Conservation (phyloP, 2,797 vertebrate species). For the Acanthis flammea region DNA sequence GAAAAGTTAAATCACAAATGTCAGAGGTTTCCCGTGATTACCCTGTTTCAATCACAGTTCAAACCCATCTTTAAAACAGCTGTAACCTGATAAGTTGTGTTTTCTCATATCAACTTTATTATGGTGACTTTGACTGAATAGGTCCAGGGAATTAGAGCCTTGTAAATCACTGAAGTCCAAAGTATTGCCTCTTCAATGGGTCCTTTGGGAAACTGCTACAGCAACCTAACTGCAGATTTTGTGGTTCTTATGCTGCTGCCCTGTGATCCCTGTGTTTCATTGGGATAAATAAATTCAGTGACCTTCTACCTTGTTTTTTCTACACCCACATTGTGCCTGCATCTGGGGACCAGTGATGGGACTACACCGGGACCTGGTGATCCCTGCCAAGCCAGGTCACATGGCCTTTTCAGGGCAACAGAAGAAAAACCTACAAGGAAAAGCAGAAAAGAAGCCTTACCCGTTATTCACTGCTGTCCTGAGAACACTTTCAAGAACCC, state of each 20-base stretch:
- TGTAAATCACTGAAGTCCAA: neutral
- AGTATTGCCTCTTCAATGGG: neutral
- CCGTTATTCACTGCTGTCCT: neutral
- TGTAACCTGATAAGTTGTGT: neutral
- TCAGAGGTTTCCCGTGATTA: neutral
- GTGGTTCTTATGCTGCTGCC: neutral
- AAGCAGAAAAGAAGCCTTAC: neutral
- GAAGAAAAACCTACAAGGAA: neutral
- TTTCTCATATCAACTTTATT: neutral
- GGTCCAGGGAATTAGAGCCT: neutral
- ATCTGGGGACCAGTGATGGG: neutral
- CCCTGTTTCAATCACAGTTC: neutral
- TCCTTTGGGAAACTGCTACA: neutral
- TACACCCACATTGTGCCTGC: neutral
- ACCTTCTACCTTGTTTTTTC: neutral
- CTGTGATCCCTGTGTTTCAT: neutral
- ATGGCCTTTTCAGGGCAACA: neutral
- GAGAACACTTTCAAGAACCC: neutral
- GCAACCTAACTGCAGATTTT: neutral
- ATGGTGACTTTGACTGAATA: neutral
- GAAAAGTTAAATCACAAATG: neutral
- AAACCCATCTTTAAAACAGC: neutral
- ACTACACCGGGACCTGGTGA: neutral
- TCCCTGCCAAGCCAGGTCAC: neutral
- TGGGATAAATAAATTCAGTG: neutral